These are phyloP conservation scores for Myotis daubentonii DNA, from an alignment of 2,797 vertebrate species.

Conservation along the genomic window DNA sequence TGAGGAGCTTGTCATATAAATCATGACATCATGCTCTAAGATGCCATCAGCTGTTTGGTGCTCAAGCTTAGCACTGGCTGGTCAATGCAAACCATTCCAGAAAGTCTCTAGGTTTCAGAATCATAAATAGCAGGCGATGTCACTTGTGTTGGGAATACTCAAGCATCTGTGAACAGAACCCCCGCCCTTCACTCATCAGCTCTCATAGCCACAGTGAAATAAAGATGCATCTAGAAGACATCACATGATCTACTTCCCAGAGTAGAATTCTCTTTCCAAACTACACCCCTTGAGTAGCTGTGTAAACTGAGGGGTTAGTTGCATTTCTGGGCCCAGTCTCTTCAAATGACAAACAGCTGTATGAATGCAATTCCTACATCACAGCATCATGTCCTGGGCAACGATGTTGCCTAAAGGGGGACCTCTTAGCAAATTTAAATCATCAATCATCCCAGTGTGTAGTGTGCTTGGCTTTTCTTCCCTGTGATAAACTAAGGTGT, in stretches of 20 bases:
- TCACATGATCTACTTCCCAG: background rate
- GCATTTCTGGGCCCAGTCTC: background rate
- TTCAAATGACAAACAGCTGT: background rate
- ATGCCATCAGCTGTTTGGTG: background rate
- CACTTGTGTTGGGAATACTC: background rate
- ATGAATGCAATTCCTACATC: background rate
- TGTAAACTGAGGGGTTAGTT: background rate
- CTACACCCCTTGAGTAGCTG: too few species aligned
- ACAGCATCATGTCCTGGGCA: background rate
- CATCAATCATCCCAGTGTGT: background rate
- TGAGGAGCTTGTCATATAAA: slow-evolving; percentile 46
- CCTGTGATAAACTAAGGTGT: background rate
- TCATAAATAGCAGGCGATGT: background rate
- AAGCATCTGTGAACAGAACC: background rate
- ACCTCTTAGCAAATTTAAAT: background rate
- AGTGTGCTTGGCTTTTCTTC: background rate
- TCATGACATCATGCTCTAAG: slow-evolving; percentile 47
- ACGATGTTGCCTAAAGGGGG: background rate
- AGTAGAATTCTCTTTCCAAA: background rate
- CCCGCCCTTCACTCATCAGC: accelerated
- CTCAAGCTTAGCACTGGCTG: background rate
- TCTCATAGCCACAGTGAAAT: background rate
- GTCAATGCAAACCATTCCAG: slow-evolving; percentile 20
- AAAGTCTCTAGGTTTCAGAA: slow-evolving; percentile 6
- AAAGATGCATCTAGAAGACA: background rate